Percentiles rank a stretch among this genome's conserved stretches.
Conservation (phyloP, 2,888 invertebrate species). For the Acleris holmiana region DNA sequence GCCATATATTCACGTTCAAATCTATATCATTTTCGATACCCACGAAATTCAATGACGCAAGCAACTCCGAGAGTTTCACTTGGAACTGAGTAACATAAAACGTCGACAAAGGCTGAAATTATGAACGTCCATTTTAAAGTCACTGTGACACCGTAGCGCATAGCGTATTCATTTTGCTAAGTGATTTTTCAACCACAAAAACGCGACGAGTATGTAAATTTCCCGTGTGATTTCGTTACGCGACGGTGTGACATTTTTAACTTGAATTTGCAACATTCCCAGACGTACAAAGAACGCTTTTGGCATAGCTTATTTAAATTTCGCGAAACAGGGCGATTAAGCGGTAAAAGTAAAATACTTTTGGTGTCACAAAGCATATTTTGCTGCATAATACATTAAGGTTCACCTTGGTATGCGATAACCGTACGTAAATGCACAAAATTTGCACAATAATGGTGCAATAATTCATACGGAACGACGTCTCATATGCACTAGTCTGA, state of each 20-base stretch:
- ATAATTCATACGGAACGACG: constrained; percentile 46
- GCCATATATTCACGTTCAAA: neutral
- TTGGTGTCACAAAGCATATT: constrained; percentile 44
- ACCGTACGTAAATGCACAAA: constrained; percentile 46
- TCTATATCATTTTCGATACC: neutral
- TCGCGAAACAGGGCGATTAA: constrained; percentile 48
- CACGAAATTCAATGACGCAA: constrained; percentile 18
- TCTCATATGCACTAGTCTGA: constrained; percentile 46
- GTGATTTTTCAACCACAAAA: constrained; percentile 4
- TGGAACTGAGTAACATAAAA: constrained; percentile 41
- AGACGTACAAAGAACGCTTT: constrained; percentile 44
- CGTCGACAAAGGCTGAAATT: constrained; percentile 39
- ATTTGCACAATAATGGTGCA: constrained; percentile 54
- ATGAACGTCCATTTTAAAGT: constrained; percentile 22
- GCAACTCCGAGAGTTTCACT: constrained; percentile 21
- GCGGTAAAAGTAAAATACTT: constrained; percentile 48
- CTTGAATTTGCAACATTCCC: constrained; percentile 34
- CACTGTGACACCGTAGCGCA: constrained; percentile 22
- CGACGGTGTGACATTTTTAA: constrained; percentile 21
- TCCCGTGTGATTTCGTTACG: neutral
- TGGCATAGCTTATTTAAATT: constrained; percentile 46
- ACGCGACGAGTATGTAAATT: constrained; percentile 14
- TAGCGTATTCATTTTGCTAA: constrained; percentile 9
- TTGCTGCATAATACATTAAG: constrained; percentile 39
- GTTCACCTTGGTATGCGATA: constrained; percentile 44